Evolutionary conservation across 2,797 vertebrate species (phyloP).

Genomic region (Protosalanx chinensis): DNA sequence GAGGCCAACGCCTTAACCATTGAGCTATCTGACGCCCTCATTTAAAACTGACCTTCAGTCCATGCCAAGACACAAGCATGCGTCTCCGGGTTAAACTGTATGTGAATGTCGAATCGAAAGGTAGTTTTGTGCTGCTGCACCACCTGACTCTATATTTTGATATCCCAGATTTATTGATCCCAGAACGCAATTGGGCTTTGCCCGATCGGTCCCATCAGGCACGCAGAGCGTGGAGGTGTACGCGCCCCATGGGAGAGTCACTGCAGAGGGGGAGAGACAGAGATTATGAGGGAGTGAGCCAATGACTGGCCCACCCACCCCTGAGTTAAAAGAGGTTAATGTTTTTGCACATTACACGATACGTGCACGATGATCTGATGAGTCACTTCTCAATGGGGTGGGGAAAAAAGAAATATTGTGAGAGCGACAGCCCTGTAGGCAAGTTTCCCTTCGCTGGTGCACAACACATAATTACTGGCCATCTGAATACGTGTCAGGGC

Average conservation of each 20-base stretch:
- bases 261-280: conserved; percentile 1
- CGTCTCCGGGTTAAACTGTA: background rate
- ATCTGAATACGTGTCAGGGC: conserved; percentile 24
- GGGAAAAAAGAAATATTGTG: conserved; percentile 12
- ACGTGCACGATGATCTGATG: conserved; percentile 36
- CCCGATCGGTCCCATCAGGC: conserved; percentile 46
- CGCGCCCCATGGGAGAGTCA: conserved; percentile 22
- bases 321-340: conserved; percentile 57
- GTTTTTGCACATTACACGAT: conserved; percentile 44
- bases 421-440: conserved; percentile 31
- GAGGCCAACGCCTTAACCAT: no score
- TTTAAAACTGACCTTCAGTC: background rate
- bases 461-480: background rate
- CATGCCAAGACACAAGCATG: conserved; percentile 45
- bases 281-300: conserved; percentile 18
- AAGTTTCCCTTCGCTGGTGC: conserved; percentile 18
- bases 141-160: conserved; percentile 33
- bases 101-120: conserved; percentile 22
- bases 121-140: background rate
- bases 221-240: conserved; percentile 44
- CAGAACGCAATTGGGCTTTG: conserved; percentile 37
- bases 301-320: conserved; percentile 35
- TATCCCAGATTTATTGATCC: conserved; percentile 20
- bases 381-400: conserved; percentile 25
- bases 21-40: no score